Base-by-base conservation (phyloP, 1,140 invertebrate genomes). In the Armadillidium nasatum region DNA sequence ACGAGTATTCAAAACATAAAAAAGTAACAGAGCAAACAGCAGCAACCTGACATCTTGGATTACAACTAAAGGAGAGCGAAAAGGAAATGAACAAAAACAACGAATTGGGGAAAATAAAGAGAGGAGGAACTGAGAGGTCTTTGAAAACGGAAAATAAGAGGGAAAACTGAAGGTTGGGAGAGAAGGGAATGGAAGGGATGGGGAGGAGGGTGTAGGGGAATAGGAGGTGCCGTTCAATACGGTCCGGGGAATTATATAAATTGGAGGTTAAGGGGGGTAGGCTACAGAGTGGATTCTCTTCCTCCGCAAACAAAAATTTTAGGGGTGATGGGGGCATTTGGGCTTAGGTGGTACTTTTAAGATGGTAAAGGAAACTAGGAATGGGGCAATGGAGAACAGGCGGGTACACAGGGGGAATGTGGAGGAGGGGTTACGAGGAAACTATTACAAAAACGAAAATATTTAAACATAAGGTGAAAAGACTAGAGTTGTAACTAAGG, bases 161-260 rank as follows among this genome's bases (percentile, higher is more conserved):
- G 33, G 33, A 33, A 33, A 33, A 33, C 33, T 6, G 33, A 33
- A 33, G 50, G 50, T 60, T 15, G 50, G 19, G 11, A 60, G 50
- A 13, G 19, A 60, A 19, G 19, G 50, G 11, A 60, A 60, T 19
- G 11, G 50, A 3, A 7, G 50, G 11, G 11, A 4, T 60, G 50
- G 11, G 3, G 50, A 60, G 7, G 50, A 19, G 50, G 19, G 19
- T 13, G 50, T 3, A 60, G 50, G 50, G 50, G 50, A 60, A 60
- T 60, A 2, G 50, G 50, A 60, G 50, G 50, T 19, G 50, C 50
- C 50, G 50, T 60, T 60, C 50, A 60, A 60, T 60, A 60, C 50
- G 50, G 50, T 33, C 50, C 50, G 50, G 19, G 50, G 50, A 19
- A 60, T 13, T 13, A 19, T 13, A 60, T 19, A 60, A 60, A 19